Base-by-base conservation (phyloP, 1,140 invertebrate genomes). In the Helicoverpa zea region DNA sequence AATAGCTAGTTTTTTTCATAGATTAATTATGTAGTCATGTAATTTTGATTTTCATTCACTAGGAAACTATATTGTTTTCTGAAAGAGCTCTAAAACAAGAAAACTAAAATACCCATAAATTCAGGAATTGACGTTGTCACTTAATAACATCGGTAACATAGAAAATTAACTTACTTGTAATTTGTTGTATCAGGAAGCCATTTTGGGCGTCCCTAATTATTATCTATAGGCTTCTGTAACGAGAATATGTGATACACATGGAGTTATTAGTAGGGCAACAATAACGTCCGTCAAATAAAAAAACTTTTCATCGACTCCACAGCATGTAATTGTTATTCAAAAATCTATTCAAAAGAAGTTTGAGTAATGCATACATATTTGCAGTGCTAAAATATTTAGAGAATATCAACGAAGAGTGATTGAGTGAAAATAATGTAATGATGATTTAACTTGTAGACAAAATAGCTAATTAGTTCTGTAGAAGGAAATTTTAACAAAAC, bases 171-270 rank as follows among this genome's bases (percentile, higher is more conserved):
- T 83, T 87, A 83, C 81, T 86, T 84, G 23, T 76, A 63, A 76
- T 63, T 64, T n/a, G 30, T 29, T 77, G 51, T 66, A 77, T 63
- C 54, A 58, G 61, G 75, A 86, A 87, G 86, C 85, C 86, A 56
- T 83, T 84, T 81, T 68, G 68, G 82, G 86, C 85, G 80, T 85
- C 78, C 86, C 85, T 87, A 88, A 90, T 89, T 87, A 90, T 89
- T 84, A 80, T 84, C 86, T 84, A 85, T 90, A 83, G 83, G 74
- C 74, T 73, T 82, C 80, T 61, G 84, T 88, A 89, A 85, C 85
- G 86, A 89, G 84, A 86, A 85, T 80, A 78, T 79, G 23, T 16
- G 47, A 61, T 80, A 89, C 88, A 89, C 81, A 88, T 80, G 59
- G 76, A 11, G 30, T 16, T 5, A 13, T 1, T 12, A 14, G 43